Base-by-base conservation (phyloP, 2,113 vertebrate genomes). In the Helogale parvula region DNA sequence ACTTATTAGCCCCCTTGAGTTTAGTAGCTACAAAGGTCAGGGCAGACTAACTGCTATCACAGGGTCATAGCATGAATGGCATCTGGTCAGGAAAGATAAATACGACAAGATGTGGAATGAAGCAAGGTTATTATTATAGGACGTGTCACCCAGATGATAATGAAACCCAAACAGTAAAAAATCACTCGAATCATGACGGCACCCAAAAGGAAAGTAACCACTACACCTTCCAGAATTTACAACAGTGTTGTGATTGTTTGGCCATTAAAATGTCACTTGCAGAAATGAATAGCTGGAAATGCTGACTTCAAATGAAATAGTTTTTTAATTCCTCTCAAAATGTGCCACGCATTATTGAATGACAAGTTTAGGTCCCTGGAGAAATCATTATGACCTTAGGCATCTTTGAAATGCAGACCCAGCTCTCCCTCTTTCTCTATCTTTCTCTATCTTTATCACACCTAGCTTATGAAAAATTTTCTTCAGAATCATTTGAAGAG, bases 251-350 rank as follows among this genome's bases (percentile, higher is more conserved):
- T 93, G 86, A 96, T 96, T 96, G 94, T 96, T 97, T 94, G 57
- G 76, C 31, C 47, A 79, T 97, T 97, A 97, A 96, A 95, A 96
- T 88, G 84, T 97, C 96, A 96, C 89, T 83, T 97, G 65, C 45
- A 93, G 92, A 87, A 77, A 95, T 94, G 89, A 97, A 96, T 96
- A 97, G 66, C 88, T 93, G 86, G 65, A 63, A 60, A 94, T 93
- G 90, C 33, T 95, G 69, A 97, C 71, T 90, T 79, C 95, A 96
- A 85, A 96, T 96, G 57, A 96, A 97, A 96, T 90, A 1, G 76
- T 85, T 82, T 92, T 94, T 68, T 41, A 96, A 98, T 96, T 93
- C 74, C 83, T 96, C 19, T 95, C 74, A 96, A 92, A 90, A 85
- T 96, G 97, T 94, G 93, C n/a, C 5, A 81, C 85, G 76, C 80